A percentile compares a stretch with the other conserved stretches of the same genome.
phyloP scores from a whole-genome alignment of 2,888 invertebrate genomes.

The Aphodius sticticus region DNA sequence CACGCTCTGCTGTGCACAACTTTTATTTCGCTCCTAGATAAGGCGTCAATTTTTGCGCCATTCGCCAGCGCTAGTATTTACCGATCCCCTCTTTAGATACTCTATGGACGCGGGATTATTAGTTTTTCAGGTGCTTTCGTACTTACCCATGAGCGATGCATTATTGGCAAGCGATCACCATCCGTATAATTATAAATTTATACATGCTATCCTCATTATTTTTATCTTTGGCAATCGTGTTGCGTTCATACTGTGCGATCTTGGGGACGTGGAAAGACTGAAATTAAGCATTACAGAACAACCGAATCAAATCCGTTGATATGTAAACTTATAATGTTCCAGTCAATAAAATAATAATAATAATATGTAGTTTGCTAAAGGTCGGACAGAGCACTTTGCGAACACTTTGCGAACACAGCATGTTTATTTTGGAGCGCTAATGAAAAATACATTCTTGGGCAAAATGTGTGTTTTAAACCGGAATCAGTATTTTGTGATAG shows the following conservation, averaged over 20 bases:
- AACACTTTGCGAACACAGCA: no score
- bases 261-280: background rate
- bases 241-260: background rate
- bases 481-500: no score
- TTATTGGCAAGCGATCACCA: conserved; percentile 31
- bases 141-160: conserved; percentile 20
- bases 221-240: background rate
- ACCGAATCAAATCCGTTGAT: no score
- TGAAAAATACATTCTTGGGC: no score
- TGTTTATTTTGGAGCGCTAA: no score
- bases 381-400: no score
- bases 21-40: conserved; percentile 30
- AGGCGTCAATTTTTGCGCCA: conserved; percentile 38
- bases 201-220: conserved; percentile 25
- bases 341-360: no score
- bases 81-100: conserved; percentile 38
- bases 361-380: no score
- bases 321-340: no score
- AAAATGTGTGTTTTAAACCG: no score
- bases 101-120: conserved; percentile 34
- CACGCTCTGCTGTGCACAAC: conserved; percentile 9
- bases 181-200: conserved; percentile 35
- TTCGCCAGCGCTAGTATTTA: conserved; percentile 36
- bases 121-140: conserved; percentile 30
- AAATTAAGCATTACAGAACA: no score